phyloP scores from a whole-genome alignment of 2,888 invertebrate genomes.

The Diloba caeruleocephala region DNA sequence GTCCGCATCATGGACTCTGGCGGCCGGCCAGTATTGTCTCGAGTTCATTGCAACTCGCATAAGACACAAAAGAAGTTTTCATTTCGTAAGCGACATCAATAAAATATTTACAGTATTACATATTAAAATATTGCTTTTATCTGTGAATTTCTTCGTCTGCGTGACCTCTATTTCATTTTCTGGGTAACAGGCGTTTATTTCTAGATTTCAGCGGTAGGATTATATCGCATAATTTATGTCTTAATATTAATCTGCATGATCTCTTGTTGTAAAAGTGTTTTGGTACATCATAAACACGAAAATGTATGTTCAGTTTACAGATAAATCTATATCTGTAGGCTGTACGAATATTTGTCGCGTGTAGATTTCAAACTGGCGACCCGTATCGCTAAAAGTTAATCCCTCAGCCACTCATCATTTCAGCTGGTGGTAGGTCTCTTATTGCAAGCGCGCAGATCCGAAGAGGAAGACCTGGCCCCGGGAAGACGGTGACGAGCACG shows the following conservation, averaged over 20 bases:
- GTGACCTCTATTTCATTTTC: background rate
- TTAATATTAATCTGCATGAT: slow-evolving; percentile 10
- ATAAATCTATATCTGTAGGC: too few species aligned
- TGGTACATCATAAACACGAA: slow-evolving; percentile 7
- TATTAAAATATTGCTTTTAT: slow-evolving; percentile 23
- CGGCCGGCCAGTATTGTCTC: slow-evolving; percentile 41
- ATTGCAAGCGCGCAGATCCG: too few species aligned
- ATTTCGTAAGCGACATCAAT: slow-evolving; percentile 9
- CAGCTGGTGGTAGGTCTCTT: too few species aligned
- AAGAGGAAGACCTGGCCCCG: too few species aligned
- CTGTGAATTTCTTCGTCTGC: background rate
- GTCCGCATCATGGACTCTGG: slow-evolving; percentile 30
- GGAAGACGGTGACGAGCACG: too few species aligned
- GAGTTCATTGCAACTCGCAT: slow-evolving; percentile 29
- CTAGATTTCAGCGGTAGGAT: slow-evolving; percentile 15
- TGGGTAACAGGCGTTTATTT: slow-evolving; percentile 13
- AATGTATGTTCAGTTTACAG: background rate
- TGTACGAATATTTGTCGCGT: too few species aligned
- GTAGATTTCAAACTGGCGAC: too few species aligned
- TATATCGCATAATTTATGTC: slow-evolving; percentile 19
- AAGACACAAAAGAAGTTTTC: slow-evolving; percentile 7
- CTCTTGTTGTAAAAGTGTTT: background rate
- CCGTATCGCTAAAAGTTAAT: too few species aligned
- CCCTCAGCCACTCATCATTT: too few species aligned
- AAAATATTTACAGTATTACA: slow-evolving; percentile 27